Conservation (phyloP, 2,888 invertebrate species). For the Cerastis leucographa region DNA sequence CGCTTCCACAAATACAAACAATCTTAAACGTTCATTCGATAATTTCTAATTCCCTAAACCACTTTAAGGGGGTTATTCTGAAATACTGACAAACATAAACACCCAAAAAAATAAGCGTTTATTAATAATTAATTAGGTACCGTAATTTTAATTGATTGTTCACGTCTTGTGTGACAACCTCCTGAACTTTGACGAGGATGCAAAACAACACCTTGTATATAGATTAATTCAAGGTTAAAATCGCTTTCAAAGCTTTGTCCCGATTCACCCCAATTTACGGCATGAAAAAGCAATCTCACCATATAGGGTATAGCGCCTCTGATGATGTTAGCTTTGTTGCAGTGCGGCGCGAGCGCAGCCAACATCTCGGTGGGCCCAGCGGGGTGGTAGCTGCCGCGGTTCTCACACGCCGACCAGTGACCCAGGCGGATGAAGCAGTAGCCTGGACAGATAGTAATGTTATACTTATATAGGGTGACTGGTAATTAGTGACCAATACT, state of each 20-base stretch:
- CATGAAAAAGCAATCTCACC: constrained; percentile 82
- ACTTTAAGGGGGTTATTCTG: too few species aligned
- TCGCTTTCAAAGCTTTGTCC: neutral
- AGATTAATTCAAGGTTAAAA: neutral
- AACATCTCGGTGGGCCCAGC: constrained; percentile 90
- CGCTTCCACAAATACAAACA: too few species aligned
- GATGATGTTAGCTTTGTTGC: constrained; percentile 92
- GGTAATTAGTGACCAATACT: too few species aligned
- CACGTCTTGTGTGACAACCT: too few species aligned
- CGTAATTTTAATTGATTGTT: too few species aligned
- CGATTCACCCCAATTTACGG: neutral
- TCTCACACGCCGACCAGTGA: constrained; percentile 90
- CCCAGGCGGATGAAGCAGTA: constrained; percentile 93
- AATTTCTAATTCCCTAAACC: too few species aligned
- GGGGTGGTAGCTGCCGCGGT: constrained; percentile 82
- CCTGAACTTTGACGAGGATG: too few species aligned
- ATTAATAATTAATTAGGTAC: too few species aligned
- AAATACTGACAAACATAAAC: too few species aligned
- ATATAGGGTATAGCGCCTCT: constrained; percentile 90
- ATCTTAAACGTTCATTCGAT: too few species aligned
- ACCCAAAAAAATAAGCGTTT: too few species aligned
- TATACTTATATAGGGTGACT: neutral
- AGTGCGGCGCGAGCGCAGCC: constrained; percentile 83
- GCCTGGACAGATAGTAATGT: constrained; percentile 81
- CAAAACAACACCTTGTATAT: too few species aligned